Evolutionary conservation across 2,797 vertebrate species (phyloP).

Genomic region (Tragelaphus oryx): DNA sequence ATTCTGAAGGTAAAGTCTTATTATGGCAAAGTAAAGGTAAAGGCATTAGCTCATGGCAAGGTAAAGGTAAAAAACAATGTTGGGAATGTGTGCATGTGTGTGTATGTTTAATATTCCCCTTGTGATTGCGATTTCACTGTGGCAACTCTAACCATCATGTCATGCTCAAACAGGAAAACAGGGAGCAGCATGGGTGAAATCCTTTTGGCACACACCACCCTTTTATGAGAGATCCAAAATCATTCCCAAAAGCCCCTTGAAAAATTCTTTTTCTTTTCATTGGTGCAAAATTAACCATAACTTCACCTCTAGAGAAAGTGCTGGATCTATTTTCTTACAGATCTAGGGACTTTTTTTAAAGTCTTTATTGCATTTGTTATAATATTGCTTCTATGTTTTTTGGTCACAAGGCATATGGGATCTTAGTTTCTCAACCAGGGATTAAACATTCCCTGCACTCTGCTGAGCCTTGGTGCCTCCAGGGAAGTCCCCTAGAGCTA

Average conservation of each 20-base stretch:
- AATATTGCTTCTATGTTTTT: background rate
- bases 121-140: background rate
- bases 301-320: background rate
- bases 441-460: background rate
- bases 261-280: background rate
- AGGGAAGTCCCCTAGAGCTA: background rate
- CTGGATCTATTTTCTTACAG: background rate
- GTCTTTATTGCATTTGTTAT: background rate
- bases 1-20: background rate
- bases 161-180: background rate
- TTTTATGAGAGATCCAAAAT: background rate
- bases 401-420: background rate
- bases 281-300: background rate
- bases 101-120: background rate
- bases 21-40: background rate
- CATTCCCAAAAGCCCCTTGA: background rate
- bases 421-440: background rate
- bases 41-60: background rate
- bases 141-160: background rate
- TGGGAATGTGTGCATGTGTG: background rate
- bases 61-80: background rate
- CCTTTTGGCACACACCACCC: accelerated
- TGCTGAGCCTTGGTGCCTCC: background rate
- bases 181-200: background rate
- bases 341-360: background rate